Evolutionary conservation across 35 echinoderm and acorn worm genomes (phyloP).

Genomic region (Apostichopus japonicus): DNA sequence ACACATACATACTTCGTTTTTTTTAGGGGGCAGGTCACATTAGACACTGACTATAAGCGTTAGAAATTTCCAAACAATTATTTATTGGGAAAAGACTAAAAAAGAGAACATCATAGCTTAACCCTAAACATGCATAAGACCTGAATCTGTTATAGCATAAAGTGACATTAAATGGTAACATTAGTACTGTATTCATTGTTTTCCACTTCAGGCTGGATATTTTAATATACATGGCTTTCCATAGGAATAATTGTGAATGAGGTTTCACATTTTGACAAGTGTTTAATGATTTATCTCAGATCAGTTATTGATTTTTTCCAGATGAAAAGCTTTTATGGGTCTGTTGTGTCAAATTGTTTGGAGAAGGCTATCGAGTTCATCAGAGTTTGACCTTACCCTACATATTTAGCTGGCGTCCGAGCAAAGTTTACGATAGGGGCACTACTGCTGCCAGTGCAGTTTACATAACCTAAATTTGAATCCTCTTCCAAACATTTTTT

Average conservation of each 20-base stretch:
- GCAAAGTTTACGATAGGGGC: not conserved
- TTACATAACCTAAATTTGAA: slow-evolving; percentile 53
- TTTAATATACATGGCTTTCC: not conserved
- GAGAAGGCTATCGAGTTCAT: not conserved
- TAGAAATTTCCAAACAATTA: too few relatives aligned
- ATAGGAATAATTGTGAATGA: not conserved
- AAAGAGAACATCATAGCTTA: too few relatives aligned
- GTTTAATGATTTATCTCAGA: slow-evolving; percentile 1
- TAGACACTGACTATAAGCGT: too few relatives aligned
- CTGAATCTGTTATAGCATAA: not conserved
- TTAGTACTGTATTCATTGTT: not conserved
- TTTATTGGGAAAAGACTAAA: too few relatives aligned
- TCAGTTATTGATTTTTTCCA: not conserved
- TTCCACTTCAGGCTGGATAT: slow-evolving; percentile 4
- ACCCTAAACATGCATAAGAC: not conserved
- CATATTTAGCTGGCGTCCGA: slow-evolving; percentile 10
- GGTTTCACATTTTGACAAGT: slow-evolving; percentile 7
- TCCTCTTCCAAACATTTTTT: slow-evolving; percentile 31
- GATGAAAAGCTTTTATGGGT: not conserved
- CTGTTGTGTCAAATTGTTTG: not conserved
- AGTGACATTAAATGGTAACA: slow-evolving; percentile 2
- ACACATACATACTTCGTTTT: too few relatives aligned
- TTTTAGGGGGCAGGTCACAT: too few relatives aligned
- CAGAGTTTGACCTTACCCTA: slow-evolving; percentile 27
- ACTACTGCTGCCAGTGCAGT: not conserved